Evolutionary conservation across 2,888 invertebrate species (phyloP).

Genomic region (Patella pellucida): DNA sequence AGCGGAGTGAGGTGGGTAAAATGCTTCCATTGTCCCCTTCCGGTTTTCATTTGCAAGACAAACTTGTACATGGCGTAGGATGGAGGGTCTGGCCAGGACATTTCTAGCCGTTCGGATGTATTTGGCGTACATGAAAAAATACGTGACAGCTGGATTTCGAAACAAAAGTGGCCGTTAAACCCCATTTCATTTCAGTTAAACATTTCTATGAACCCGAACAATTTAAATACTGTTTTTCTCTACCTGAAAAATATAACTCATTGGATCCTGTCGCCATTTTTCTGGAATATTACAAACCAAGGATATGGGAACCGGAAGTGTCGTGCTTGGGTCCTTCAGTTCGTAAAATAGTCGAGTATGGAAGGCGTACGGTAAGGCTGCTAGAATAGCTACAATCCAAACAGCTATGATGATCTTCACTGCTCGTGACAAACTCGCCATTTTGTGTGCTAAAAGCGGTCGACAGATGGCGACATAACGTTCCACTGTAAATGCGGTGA

Average conservation of each 20-base stretch:
- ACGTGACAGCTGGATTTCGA: too few relatives aligned
- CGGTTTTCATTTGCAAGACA: too few relatives aligned
- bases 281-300: slow-evolving; percentile 55
- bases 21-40: too few relatives aligned
- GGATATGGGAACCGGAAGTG: slow-evolving; percentile 46
- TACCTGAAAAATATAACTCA: slow-evolving; percentile 43
- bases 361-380: slow-evolving; percentile 74
- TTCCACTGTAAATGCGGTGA: slow-evolving; percentile 91
- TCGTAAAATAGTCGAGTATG: slow-evolving; percentile 54
- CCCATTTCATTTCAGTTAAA: too few relatives aligned
- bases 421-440: slow-evolving; percentile 85
- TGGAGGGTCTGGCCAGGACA: too few relatives aligned
- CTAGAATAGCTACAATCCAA: slow-evolving; percentile 83
- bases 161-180: too few relatives aligned
- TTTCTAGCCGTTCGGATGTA: too few relatives aligned
- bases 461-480: slow-evolving; percentile 87
- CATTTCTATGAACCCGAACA: too few relatives aligned
- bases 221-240: too few relatives aligned
- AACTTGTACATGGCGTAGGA: too few relatives aligned
- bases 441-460: slow-evolving; percentile 84
- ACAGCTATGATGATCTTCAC: slow-evolving; percentile 82
- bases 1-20: too few relatives aligned
- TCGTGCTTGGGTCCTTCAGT: slow-evolving; percentile 33
- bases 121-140: too few relatives aligned
- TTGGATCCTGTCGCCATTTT: slow-evolving; percentile 38